These are phyloP conservation scores for Neoaliturus tenellus DNA, from an alignment of 2,888 invertebrate genomes.

Conservation along the genomic window DNA sequence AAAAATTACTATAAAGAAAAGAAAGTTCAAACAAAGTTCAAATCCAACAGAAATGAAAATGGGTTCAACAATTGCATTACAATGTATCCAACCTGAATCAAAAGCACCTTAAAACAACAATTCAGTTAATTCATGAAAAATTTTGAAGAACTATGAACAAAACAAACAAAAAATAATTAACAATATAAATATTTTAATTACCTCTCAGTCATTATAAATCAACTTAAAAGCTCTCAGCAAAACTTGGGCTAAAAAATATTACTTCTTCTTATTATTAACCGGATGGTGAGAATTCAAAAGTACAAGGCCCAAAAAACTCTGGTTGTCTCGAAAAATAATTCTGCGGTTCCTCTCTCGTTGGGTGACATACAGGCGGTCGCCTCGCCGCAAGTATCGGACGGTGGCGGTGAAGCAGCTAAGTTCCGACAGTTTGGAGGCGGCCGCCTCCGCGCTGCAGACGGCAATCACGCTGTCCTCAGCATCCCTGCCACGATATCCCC, in stretches of 20 bases:
- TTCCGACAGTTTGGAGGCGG: conserved; percentile 41
- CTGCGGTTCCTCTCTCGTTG: conserved; percentile 63
- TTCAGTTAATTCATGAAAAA: too few species aligned
- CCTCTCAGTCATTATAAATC: too few species aligned
- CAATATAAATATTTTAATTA: too few species aligned
- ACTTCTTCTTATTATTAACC: background rate
- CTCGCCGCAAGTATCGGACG: conserved; percentile 58
- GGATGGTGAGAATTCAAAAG: conserved; percentile 34
- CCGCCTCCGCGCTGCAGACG: conserved; percentile 58
- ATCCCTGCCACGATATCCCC: background rate
- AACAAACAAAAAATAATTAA: too few species aligned
- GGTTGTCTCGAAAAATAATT: conserved; percentile 61
- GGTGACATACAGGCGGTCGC: conserved; percentile 61
- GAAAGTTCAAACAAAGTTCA: too few species aligned
- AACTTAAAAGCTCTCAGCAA: background rate
- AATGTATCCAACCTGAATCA: too few species aligned
- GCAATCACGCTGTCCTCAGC: conserved; percentile 55
- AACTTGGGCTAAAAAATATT: background rate
- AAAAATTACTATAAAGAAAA: too few species aligned
- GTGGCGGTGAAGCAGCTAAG: conserved; percentile 63
- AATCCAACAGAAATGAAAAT: too few species aligned
- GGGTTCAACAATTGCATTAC: too few species aligned
- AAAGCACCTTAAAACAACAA: too few species aligned
- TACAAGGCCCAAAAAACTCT: conserved; percentile 62
- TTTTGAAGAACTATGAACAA: too few species aligned